Base-by-base conservation (phyloP, 2,797 vertebrate genomes). In the Perodicticus potto region DNA sequence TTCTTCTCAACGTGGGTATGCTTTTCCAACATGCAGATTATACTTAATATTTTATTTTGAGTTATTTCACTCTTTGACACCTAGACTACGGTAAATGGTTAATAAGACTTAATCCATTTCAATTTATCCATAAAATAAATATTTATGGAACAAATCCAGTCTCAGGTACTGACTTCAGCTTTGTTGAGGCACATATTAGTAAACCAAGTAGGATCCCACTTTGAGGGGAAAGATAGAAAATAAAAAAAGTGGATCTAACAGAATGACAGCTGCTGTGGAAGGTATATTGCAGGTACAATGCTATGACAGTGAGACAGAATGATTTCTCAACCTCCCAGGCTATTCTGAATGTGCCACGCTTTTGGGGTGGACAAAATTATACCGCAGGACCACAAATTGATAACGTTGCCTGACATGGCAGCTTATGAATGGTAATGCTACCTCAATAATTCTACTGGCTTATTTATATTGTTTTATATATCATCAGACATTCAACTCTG, bases 31-130 rank as follows among this genome's bases (percentile, higher is more conserved):
- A 7, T 73, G 23, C 25, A 89, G 29, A 59, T 53, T 49, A 0
- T 9, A 73, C 10, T 86, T 86, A 34, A 10, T 55, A 70, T 85
- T 95, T 88, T 81, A 69, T 49, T 81, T 93, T 77, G 70, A 77
- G 23, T 78, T 34, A 34, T 2, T 72, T 93, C 3, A 61, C 13
- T 80, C 73, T 82, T 67, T 76, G n/a, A 43, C 63, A 80, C 20
- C 1, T 27, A 88, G 61, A 89, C 67, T 80, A 59, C 27, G 4
- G 5, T 32, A 4, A 83, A 27, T 86, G 32, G 16, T 86, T 91
- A 80, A 23, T 61, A 53, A 53, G 72, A 45, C 3, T 95, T 80
- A 93, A 45, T 49, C 27, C 4, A 34, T n/a, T 76, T 91, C 55
- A 59, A 5, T 73, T 67, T 84, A 72, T 49, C 43, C 17, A 82